phyloP scores from a whole-genome alignment of 2,797 vertebrate genomes.

The Pteropus rufus region DNA sequence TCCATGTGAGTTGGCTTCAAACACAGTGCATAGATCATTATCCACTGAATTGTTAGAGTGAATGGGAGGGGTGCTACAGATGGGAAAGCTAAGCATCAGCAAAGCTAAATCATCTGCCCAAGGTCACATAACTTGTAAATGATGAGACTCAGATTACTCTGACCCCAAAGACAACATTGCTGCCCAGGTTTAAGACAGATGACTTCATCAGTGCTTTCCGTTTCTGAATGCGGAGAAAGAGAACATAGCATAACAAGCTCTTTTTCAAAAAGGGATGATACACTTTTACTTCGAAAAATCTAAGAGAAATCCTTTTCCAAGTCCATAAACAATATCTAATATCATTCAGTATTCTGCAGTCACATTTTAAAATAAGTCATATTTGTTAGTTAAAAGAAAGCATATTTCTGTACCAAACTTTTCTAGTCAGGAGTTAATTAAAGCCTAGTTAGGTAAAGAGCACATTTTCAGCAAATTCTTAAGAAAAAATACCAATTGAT shows the following conservation, averaged over 20 bases:
- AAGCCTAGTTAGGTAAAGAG: not conserved
- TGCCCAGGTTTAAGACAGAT: not conserved
- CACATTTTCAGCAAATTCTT: not conserved
- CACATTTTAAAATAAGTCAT: constrained; percentile 7
- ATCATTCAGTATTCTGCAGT: not conserved
- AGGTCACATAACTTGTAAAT: not conserved
- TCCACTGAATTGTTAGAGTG: not conserved
- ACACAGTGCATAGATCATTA: not conserved
- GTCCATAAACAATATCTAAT: not conserved
- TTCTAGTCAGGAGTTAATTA: constrained; percentile 7
- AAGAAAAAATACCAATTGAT: constrained; percentile 24
- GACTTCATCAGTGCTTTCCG: not conserved
- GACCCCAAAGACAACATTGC: not conserved
- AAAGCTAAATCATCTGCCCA: not conserved
- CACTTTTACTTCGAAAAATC: not conserved
- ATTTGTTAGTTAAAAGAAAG: constrained; percentile 19
- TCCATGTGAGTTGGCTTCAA: not conserved
- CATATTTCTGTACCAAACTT: not conserved
- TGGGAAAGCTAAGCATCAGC: not conserved
- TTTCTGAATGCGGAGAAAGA: not conserved
- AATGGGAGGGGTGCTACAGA: not conserved
- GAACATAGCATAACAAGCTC: not conserved
- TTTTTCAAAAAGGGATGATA: not conserved
- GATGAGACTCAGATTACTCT: not conserved
- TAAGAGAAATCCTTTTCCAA: not conserved